Evolutionary conservation across 2,888 invertebrate species (phyloP).

Genomic region (Polyommatus icarus): DNA sequence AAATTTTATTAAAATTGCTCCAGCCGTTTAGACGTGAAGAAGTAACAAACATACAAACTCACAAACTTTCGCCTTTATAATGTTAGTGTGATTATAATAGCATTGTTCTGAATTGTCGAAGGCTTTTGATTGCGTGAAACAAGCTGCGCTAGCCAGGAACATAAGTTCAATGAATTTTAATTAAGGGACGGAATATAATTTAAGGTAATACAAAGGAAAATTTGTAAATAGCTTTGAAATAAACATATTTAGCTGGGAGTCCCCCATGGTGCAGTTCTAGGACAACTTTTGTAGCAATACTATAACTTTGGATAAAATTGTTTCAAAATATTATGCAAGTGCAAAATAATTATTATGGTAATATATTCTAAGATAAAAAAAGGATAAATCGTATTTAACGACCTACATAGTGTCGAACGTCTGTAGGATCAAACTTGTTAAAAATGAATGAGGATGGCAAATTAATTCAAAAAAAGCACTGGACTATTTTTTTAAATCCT

Average conservation of each 20-base stretch:
- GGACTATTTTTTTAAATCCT: neutral
- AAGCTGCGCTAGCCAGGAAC: neutral
- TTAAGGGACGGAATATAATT: neutral
- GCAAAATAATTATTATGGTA: neutral
- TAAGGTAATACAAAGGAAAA: neutral
- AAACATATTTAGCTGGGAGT: neutral
- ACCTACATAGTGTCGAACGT: too few relatives aligned
- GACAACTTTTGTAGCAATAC: neutral
- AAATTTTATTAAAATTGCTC: too few relatives aligned
- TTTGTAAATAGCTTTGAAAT: neutral
- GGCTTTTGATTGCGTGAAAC: neutral
- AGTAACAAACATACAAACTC: too few relatives aligned
- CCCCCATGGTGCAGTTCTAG: neutral
- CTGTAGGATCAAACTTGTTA: neutral
- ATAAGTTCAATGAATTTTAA: neutral
- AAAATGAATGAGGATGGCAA: neutral
- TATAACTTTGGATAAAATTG: neutral
- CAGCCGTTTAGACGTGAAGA: too few relatives aligned
- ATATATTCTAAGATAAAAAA: neutral
- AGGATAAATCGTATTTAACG: too few relatives aligned
- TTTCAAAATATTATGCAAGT: neutral
- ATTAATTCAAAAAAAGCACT: neutral
- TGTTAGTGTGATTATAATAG: too few relatives aligned
- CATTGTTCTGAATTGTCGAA: neutral
- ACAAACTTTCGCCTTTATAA: too few relatives aligned